Conservation (phyloP, 2,888 invertebrate genomes). For the Eugnorisma glareosa region DNA sequence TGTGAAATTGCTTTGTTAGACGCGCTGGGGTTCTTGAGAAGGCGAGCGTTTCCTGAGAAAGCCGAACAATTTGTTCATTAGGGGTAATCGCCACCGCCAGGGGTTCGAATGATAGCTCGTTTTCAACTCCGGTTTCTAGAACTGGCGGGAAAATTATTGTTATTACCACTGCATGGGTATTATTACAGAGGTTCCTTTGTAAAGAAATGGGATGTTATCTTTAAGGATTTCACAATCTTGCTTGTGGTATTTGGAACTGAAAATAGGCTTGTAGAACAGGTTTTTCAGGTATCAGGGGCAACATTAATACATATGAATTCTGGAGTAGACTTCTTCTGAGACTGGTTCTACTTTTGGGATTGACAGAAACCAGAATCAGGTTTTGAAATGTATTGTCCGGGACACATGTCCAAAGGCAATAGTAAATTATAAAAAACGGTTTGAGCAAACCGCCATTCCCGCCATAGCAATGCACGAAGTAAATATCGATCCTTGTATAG, state of each 20-base stretch:
- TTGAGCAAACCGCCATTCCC: constrained; percentile 22
- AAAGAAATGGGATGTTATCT: constrained; percentile 7
- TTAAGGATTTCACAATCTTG: constrained; percentile 3
- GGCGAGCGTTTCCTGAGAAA: constrained; percentile 56
- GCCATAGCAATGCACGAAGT: constrained; percentile 26
- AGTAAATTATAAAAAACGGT: background rate
- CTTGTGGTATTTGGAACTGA: constrained; percentile 9
- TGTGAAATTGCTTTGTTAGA: constrained; percentile 75
- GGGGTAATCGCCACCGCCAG: constrained; percentile 51
- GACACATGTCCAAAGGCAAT: too few species aligned
- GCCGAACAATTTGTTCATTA: constrained; percentile 55
- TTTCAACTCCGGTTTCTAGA: constrained; percentile 48
- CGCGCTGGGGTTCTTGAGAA: constrained; percentile 48
- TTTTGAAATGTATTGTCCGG: background rate
- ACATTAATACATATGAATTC: background rate
- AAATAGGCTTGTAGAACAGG: background rate
- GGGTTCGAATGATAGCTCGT: constrained; percentile 44
- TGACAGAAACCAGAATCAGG: background rate
- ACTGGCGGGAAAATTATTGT: constrained; percentile 53
- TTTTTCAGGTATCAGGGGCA: constrained; percentile 9
- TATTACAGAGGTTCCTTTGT: background rate
- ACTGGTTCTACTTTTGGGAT: background rate
- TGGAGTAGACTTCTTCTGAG: background rate
- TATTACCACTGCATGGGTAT: constrained; percentile 35
- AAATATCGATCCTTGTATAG: background rate